phyloP scores from a whole-genome alignment of 1,140 invertebrate genomes.

The Chironomus tepperi region DNA sequence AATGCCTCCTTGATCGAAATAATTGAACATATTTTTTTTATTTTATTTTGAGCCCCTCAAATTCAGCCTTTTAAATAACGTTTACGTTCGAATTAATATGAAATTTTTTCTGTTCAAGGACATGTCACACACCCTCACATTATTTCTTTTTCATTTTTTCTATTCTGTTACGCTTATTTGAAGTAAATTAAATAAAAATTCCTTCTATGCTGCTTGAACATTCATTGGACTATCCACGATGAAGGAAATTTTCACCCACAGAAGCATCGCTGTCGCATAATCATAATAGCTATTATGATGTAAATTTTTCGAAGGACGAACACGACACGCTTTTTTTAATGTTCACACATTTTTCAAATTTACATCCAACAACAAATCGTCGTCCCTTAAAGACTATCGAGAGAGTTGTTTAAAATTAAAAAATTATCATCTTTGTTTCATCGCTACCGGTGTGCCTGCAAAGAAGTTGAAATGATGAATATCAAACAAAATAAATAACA shows the following conservation, averaged over 20 bases:
- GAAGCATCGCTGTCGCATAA: not conserved
- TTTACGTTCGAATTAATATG: slow-evolving; percentile 21
- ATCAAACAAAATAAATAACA: slow-evolving; percentile 15
- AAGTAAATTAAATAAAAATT: slow-evolving; percentile 15
- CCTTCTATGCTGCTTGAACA: not conserved
- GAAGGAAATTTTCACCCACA: not conserved
- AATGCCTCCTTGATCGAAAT: too few relatives aligned
- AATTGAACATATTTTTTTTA: too few relatives aligned
- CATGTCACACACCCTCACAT: slow-evolving; percentile 15
- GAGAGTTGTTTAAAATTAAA: slow-evolving; percentile 24
- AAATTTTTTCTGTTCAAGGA: not conserved
- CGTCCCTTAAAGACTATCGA: slow-evolving; percentile 20
- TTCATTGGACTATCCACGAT: not conserved
- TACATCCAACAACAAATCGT: not conserved
- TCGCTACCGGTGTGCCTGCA: not conserved
- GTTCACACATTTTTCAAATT: slow-evolving; percentile 22
- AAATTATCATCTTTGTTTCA: slow-evolving; percentile 17
- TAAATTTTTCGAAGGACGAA: not conserved
- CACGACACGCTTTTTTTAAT: slow-evolving; percentile 17
- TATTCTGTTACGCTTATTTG: not conserved
- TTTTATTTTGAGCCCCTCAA: not conserved
- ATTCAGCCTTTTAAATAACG: slow-evolving; percentile 18
- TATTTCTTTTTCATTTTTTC: not conserved
- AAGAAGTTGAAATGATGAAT: not conserved
- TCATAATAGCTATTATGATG: slow-evolving; percentile 6